Conservation (phyloP, 2,113 vertebrate species). For the Cygnus buccinator region DNA sequence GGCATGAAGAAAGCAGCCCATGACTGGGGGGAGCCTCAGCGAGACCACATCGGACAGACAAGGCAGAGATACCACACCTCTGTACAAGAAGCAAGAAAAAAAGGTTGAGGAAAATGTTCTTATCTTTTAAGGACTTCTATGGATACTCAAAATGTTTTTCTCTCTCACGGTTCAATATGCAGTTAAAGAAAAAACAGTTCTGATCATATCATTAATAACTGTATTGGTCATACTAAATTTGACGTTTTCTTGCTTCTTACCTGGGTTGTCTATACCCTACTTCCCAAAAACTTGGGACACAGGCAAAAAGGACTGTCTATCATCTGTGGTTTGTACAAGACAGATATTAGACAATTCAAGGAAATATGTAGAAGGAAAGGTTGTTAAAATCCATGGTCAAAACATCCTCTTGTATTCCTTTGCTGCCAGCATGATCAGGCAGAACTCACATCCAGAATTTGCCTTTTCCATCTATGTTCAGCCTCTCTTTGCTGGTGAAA, state of each 20-base stretch:
- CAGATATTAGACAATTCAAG: not conserved
- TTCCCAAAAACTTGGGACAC: not conserved
- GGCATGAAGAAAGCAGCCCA: not conserved
- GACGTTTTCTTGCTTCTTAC: not conserved
- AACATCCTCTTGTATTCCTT: not conserved
- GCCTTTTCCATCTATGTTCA: not conserved
- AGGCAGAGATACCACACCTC: not conserved
- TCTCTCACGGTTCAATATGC: not conserved
- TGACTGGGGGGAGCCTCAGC: not conserved
- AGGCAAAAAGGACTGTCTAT: not conserved
- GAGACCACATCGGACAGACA: not conserved
- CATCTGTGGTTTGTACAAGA: not conserved
- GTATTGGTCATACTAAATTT: not conserved
- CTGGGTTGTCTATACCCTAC: not conserved
- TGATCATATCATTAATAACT: not conserved
- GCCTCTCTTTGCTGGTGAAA: not conserved
- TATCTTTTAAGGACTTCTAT: not conserved
- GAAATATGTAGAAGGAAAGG: not conserved
- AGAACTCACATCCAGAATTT: not conserved
- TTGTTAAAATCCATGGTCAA: rapidly evolving
- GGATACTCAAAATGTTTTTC: not conserved
- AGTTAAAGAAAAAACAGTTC: not conserved
- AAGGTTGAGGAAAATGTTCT: not conserved
- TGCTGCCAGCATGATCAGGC: not conserved
- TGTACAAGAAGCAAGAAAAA: not conserved